Percentiles rank a stretch among this genome's conserved stretches.
Conservation (phyloP, 1,140 invertebrate genomes). For the Eriocheir sinensis region DNA sequence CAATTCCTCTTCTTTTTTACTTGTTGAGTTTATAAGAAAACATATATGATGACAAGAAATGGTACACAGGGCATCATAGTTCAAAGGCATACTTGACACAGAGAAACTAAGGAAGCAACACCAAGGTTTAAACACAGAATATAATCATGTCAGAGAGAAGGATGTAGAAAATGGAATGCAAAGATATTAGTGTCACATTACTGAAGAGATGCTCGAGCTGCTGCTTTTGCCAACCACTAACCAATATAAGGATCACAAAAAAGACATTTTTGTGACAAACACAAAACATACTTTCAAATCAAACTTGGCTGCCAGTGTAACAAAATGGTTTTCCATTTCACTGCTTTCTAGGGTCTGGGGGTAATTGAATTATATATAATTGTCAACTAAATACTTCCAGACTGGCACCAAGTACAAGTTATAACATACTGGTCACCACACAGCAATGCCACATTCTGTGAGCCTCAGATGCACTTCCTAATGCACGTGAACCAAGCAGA, state of each 20-base stretch:
- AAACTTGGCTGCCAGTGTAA: not conserved
- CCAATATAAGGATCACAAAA: constrained; percentile 21
- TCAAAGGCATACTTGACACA: constrained; percentile 56
- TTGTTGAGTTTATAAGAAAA: constrained; percentile 57
- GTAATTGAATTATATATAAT: not conserved
- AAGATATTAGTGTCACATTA: constrained; percentile 59
- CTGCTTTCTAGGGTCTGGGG: not conserved
- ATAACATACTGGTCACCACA: not conserved
- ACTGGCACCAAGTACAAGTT: constrained; percentile 12
- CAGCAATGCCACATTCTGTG: constrained; percentile 9
- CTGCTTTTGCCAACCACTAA: constrained; percentile 52
- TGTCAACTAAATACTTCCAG: not conserved
- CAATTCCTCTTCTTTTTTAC: constrained; percentile 64
- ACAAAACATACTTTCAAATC: constrained; percentile 19
- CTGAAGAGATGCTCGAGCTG: constrained; percentile 45
- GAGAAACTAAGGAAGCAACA: constrained; percentile 63
- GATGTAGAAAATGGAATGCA: constrained; percentile 74
- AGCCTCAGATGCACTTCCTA: constrained; percentile 11
- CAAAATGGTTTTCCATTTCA: not conserved
- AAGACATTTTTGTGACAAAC: constrained; percentile 50
- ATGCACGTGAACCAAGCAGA: not conserved
- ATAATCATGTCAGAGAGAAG: constrained; percentile 47
- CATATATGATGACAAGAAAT: constrained; percentile 58
- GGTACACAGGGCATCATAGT: constrained; percentile 49
- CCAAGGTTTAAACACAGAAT: constrained; percentile 45